phyloP scores from a whole-genome alignment of 2,888 invertebrate species.

The Eristalinus aeneus region DNA sequence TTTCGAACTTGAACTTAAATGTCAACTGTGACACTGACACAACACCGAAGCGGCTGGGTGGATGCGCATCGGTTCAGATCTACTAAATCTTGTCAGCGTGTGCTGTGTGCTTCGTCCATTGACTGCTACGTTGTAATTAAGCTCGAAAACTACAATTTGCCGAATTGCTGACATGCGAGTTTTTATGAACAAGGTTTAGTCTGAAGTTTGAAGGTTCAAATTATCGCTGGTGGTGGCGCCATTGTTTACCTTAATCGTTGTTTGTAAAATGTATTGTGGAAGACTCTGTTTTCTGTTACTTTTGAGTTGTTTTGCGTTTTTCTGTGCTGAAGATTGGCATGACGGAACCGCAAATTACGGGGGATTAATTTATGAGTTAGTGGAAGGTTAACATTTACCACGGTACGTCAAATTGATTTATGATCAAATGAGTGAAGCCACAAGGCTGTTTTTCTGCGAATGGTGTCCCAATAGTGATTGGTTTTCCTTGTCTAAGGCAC shows the following conservation, averaged over 20 bases:
- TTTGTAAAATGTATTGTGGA: background rate
- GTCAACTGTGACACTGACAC: slow-evolving; percentile 60
- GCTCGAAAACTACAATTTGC: slow-evolving; percentile 8
- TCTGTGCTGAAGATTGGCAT: background rate
- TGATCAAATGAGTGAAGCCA: background rate
- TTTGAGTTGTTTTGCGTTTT: background rate
- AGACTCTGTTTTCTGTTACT: background rate
- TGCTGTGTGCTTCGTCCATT: background rate
- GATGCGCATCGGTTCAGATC: slow-evolving; percentile 6
- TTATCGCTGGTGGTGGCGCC: slow-evolving; percentile 14
- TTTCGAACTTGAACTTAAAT: slow-evolving; percentile 68
- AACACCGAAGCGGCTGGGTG: slow-evolving; percentile 12
- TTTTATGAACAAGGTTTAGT: slow-evolving; percentile 15
- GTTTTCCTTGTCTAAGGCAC: background rate
- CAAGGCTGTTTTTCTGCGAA: background rate
- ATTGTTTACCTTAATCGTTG: slow-evolving; percentile 31
- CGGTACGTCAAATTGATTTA: slow-evolving; percentile 49
- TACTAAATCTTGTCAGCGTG: slow-evolving; percentile 2
- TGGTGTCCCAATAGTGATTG: background rate
- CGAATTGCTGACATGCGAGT: slow-evolving; percentile 1
- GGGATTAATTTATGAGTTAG: slow-evolving; percentile 35
- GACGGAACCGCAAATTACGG: slow-evolving; percentile 24
- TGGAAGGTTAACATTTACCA: slow-evolving; percentile 22
- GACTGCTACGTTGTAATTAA: background rate
- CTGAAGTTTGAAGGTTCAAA: slow-evolving; percentile 29